Evolutionary conservation across 1,140 invertebrate species (phyloP), one percentile per base, ranked within the genome.

Genomic region (Drosophila jambulina): DNA sequence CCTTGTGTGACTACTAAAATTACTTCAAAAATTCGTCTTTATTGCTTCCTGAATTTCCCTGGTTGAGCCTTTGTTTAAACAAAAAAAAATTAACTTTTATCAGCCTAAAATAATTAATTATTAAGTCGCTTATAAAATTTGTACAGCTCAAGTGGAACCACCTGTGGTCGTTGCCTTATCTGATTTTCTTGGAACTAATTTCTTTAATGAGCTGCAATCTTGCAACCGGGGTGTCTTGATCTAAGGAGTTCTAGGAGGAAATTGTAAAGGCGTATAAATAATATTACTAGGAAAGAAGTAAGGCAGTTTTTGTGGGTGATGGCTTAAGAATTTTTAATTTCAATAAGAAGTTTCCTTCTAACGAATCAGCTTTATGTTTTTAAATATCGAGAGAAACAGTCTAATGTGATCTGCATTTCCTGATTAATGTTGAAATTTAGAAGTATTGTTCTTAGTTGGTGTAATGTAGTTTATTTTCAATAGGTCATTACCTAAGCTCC

Each of bases 141-240:
- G 23, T 21, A 23, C 21, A 60, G 29, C n/a, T 70, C 48, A 70
- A 70, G 62, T 70, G 67, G 67, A 23, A 21, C 38, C 67, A 70
- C 67, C 67, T 70, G 67, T 46, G 19, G 48, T 29, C 8, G 29
- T 15, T 13, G 13, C n/a, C 15, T 67, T 54, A 70, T 54, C 67
- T 38, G 36, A 34, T 45, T 54, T 67, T 36, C 29, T 53, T 15
- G 21, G 36, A 51, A 65, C 21, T 34, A 53, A 54, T 70, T 51
- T 65, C 13, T 10, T 34, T 27, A 64, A 51, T 69, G 32, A 43
- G 36, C 9, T 19, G 45, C 19, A 40, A 25, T 40, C n/a, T 27
- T 17, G 17, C 25, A 10, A 29, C 17, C 4, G 1, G 6, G 8
- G 8, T 46, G 34, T 25, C 7, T 34, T 38, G 9, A 34, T 54